Evolutionary conservation across 2,888 invertebrate genomes (phyloP).

Genomic region (Cephus sareptanus): DNA sequence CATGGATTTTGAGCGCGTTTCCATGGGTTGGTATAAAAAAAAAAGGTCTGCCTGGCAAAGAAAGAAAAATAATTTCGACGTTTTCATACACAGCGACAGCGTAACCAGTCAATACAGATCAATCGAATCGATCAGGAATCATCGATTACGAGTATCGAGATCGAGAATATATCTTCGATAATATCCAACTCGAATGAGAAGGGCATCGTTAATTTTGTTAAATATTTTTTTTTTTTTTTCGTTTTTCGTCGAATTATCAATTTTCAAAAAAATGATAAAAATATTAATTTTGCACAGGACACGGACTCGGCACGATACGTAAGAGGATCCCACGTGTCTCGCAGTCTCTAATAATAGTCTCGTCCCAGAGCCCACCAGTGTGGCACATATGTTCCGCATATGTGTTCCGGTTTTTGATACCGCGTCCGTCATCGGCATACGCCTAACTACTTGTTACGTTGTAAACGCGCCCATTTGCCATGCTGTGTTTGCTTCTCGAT

Average conservation of each 20-base stretch:
- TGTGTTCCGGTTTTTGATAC: background rate
- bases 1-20: background rate
- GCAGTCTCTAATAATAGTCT: background rate
- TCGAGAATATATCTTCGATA: no score
- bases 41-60: background rate
- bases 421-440: background rate
- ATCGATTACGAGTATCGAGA: background rate
- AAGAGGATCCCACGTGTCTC: background rate
- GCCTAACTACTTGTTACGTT: conserved; percentile 1
- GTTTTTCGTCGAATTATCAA: no score
- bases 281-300: background rate
- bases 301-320: background rate
- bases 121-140: background rate
- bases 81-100: no score
- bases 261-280: background rate
- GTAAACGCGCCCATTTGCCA: background rate
- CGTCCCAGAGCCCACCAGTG: background rate
- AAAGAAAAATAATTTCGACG: background rate
- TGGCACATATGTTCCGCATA: background rate
- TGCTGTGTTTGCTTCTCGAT: background rate
- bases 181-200: no score
- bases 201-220: no score
- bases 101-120: no score
- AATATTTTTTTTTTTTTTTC: no score
- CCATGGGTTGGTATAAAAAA: background rate